These are phyloP conservation scores for Vandiemenella viatica DNA, from an alignment of 2,888 invertebrate species.

Conservation along the genomic window DNA sequence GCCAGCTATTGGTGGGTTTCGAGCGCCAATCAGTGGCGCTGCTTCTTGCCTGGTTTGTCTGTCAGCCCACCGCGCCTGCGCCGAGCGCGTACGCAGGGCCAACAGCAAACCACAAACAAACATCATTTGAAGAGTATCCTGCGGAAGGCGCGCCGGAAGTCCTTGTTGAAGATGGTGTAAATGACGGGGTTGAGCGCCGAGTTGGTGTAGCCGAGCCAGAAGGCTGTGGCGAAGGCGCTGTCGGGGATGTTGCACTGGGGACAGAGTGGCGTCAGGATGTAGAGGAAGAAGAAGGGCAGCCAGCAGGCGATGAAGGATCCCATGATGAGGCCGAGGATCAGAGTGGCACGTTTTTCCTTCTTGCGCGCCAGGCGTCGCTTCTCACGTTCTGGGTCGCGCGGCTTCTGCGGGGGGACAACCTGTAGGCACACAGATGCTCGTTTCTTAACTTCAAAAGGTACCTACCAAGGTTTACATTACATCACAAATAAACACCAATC, in stretches of 20 bases:
- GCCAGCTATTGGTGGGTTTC: too few relatives aligned
- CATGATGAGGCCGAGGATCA: slow-evolving; percentile 94
- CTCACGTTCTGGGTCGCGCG: slow-evolving; percentile 81
- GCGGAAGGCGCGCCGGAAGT: slow-evolving; percentile 88
- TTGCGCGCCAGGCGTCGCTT: slow-evolving; percentile 85
- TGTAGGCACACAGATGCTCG: too few relatives aligned
- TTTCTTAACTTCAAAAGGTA: too few relatives aligned
- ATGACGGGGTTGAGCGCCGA: slow-evolving; percentile 91
- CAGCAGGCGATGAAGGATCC: slow-evolving; percentile 97
- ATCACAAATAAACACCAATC: too few relatives aligned
- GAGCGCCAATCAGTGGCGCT: slow-evolving; percentile 2
- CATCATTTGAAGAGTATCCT: slow-evolving; percentile 92
- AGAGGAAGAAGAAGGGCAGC: slow-evolving; percentile 94
- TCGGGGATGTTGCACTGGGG: slow-evolving; percentile 58
- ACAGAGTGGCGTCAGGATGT: slow-evolving; percentile 73
- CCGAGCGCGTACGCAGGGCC: slow-evolving; percentile 22
- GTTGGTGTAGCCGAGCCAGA: slow-evolving; percentile 96
- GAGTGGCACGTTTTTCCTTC: slow-evolving; percentile 89
- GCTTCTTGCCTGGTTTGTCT: slow-evolving; percentile 4
- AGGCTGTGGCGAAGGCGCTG: slow-evolving; percentile 79
- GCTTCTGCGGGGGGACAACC: slow-evolving; percentile 39
- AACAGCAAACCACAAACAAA: slow-evolving; percentile 74
- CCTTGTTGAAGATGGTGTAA: slow-evolving; percentile 94
- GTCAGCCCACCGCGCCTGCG: background rate
- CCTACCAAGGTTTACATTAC: too few relatives aligned